A percentile compares a stretch with the other conserved stretches of the same genome.
Evolutionary conservation across 2,797 vertebrate genomes (phyloP).

Genomic region (Sitta carolinensis): DNA sequence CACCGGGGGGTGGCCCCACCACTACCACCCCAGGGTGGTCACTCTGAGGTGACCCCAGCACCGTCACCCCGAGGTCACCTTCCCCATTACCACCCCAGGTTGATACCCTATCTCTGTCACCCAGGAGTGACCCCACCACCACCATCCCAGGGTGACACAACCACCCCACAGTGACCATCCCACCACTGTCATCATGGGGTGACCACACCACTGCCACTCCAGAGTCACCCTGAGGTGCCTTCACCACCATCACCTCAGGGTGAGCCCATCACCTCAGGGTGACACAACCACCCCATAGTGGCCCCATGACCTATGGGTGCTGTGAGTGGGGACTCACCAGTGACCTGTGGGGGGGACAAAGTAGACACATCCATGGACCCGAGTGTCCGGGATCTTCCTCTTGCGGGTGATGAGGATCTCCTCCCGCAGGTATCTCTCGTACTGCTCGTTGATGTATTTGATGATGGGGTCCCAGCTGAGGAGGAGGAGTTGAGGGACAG

Average conservation of each 20-base stretch:
- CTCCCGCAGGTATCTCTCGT: constrained; percentile 91
- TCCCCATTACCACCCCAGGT: background rate
- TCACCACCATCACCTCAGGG: background rate
- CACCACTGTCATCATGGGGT: fast-evolving
- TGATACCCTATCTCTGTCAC: background rate
- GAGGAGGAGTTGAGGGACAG: background rate
- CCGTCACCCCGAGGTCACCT: background rate
- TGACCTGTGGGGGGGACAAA: constrained; percentile 93
- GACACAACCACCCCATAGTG: background rate
- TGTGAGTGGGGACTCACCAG: constrained; percentile 77
- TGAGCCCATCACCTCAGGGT: background rate
- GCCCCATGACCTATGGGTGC: background rate
- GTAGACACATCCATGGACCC: constrained; percentile 93
- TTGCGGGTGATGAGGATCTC: constrained; percentile 92
- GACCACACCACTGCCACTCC: background rate
- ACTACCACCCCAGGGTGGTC: background rate
- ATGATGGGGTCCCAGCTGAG: constrained; percentile 93
- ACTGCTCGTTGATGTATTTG: constrained; percentile 91
- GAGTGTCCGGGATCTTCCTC: constrained; percentile 89
- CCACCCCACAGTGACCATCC: background rate
- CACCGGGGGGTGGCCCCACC: background rate
- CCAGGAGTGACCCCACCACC: too few species aligned
- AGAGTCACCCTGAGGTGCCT: background rate
- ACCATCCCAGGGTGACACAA: background rate
- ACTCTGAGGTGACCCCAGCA: background rate